Base-by-base conservation (phyloP, 2,888 invertebrate genomes). In the Drosophila flavopinicola region DNA sequence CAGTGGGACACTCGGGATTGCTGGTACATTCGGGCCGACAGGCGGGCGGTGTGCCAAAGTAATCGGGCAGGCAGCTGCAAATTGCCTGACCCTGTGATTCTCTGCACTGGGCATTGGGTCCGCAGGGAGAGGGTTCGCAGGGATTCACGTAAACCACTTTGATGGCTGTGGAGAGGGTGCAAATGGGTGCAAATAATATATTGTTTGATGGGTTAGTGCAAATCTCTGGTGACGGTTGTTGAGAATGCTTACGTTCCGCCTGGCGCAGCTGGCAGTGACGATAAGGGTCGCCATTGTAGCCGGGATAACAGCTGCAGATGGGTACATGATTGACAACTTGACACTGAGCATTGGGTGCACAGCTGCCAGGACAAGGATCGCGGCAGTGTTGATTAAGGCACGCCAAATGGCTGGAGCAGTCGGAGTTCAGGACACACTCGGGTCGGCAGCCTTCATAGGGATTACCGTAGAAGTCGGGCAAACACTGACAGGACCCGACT, bases 351-450 rank as follows among this genome's bases (percentile, higher is more conserved):
- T 94, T 94, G 52, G 93, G 91, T 39, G 96, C 96, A 88, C 96
- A 96, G 20, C 95, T 94, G 58, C 96, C 96, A 60, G 95, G 95
- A 85, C 96, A 96, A 25, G 95, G 95, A 89, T 95, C 94, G 20
- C 92, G 91, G 84, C 95, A 95, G 89, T 93, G 95, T 90, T 94
- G 93, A 78, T 93, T 93, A 10, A 94, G 92, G 85, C 96, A 96
- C 6, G 95, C 95, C 87, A 92, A 92, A 78, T 94, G 93, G 59
- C 94, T 93, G 1, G 93, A 91, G 89, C 96, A 96, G 85, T 95
- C 95, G 75, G 94, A 92, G 85, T 94, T 94, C 10, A 94, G 93
- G 0, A 93, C 92, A 90, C 95, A 95, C 90, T 95, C 95, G 6
- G 95, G 94, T 47, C 94, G 92, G 85, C 95, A 95, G 72, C 94